phyloP scores from a whole-genome alignment of 2,888 invertebrate species.

The Apantesis nais region DNA sequence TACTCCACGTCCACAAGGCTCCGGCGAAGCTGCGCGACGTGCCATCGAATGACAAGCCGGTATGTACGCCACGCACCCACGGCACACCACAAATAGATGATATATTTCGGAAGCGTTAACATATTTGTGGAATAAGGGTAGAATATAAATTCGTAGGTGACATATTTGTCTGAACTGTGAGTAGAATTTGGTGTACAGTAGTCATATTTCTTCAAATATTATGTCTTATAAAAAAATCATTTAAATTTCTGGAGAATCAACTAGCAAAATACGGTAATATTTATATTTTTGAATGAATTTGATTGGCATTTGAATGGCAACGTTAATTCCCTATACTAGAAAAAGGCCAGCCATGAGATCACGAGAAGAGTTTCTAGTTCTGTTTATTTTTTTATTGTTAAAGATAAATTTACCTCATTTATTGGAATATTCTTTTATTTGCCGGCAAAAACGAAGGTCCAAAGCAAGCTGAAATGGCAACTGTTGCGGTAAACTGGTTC shows the following conservation, averaged over 20 bases:
- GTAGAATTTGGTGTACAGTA: background rate
- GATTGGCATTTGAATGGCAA: too few species aligned
- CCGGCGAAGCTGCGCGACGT: conserved; percentile 11
- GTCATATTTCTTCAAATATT: background rate
- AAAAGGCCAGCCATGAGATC: too few species aligned
- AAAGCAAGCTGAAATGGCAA: too few species aligned
- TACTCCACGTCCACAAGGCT: background rate
- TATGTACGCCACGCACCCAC: conserved; percentile 11
- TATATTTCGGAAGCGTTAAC: conserved; percentile 25
- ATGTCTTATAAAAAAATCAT: background rate
- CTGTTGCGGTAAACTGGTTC: too few species aligned
- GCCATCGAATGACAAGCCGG: background rate
- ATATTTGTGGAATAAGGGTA: conserved; percentile 19
- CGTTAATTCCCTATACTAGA: too few species aligned
- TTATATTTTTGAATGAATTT: too few species aligned
- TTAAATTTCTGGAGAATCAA: background rate
- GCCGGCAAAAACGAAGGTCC: too few species aligned
- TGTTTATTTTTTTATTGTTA: background rate
- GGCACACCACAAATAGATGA: conserved; percentile 23
- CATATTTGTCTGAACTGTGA: background rate
- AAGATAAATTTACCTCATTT: background rate
- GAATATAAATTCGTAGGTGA: background rate
- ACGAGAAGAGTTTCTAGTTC: background rate
- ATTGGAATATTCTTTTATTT: background rate
- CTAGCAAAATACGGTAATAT: background rate